Base-by-base conservation (phyloP, 2,888 invertebrate genomes). In the Lasioglossum malachurum region DNA sequence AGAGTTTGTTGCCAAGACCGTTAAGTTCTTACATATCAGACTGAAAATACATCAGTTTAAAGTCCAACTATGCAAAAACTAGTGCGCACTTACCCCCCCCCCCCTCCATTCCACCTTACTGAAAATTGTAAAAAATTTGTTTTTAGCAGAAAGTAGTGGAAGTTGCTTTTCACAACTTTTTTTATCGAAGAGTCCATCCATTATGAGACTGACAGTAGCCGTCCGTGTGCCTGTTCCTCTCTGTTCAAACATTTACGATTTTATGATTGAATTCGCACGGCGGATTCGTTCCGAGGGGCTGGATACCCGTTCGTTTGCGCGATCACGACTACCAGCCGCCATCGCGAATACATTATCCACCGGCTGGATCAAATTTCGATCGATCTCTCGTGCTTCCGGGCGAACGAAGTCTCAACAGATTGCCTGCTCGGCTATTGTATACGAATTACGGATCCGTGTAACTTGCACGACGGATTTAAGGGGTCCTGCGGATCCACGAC, bases 211-310 rank as follows among this genome's bases (percentile, higher is more conserved):
- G 8, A 23, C 27, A 16, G 12, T 60, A 60, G 10, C 27, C 14
- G 27, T 60, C 27, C 4, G 16, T 2, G 27, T 27, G 5, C 16
- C 14, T 60, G 23, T 53, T 14, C 4, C 16, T 31, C 14, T 60
- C 60, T 83, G 53, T 85, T 87, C 87, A 87, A 87, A 89, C 88
- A 86, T 89, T 89, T 82, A 89, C 89, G 86, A 89, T 89, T 89
- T 87, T 78, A 81, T 83, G 89, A 89, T 89, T 84, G 89, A 89
- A 89, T 89, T 82, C 82, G 69, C 80, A 38, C 77, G 72, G 67
- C 27, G 64, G 31, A 19, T 35, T 67, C 64, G 23, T 60, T 49
- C 69, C 73, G 46, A 72, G 38, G 44, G 64, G n/a, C 10, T 31
- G 4, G 16, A 41, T 75, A 72, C 67, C 73, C 75, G 49, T 76